Percentiles rank a stretch among this genome's conserved stretches.
These are phyloP conservation scores for Megathymus violae DNA, from an alignment of 1,140 invertebrate species.

Conservation along the genomic window DNA sequence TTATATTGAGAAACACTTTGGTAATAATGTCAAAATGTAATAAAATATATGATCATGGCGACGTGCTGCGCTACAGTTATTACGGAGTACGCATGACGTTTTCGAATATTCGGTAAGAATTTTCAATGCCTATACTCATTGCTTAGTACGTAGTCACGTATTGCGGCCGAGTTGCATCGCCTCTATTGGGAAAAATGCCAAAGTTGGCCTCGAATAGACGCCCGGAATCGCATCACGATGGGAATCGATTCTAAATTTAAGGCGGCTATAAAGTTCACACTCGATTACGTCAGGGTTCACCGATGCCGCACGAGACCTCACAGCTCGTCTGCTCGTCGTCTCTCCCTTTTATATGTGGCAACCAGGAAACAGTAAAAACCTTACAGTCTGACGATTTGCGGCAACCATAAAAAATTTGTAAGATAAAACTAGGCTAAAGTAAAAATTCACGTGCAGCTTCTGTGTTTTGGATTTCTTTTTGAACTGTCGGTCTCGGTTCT, in stretches of 20 bases:
- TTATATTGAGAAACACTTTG: slow-evolving; percentile 9
- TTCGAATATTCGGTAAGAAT: slow-evolving; percentile 22
- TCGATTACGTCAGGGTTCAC: slow-evolving; percentile 58
- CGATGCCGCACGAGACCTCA: too few species aligned
- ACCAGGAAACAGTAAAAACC: too few species aligned
- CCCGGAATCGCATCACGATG: slow-evolving; percentile 51
- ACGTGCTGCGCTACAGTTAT: slow-evolving; percentile 29
- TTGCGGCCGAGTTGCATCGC: slow-evolving; percentile 27
- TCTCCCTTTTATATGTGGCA: slow-evolving; percentile 31
- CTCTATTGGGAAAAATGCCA: slow-evolving; percentile 48
- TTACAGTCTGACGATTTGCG: too few species aligned
- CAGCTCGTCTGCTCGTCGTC: too few species aligned
- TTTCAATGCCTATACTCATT: slow-evolving; percentile 23
- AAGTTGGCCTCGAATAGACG: slow-evolving; percentile 48
- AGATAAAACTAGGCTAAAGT: too few species aligned
- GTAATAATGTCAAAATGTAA: slow-evolving; percentile 30
- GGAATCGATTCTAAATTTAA: slow-evolving; percentile 61
- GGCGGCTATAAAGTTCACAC: slow-evolving; percentile 62
- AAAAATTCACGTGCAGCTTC: too few species aligned
- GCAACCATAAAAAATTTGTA: too few species aligned
- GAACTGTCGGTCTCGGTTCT: too few species aligned
- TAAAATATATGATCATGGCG: slow-evolving; percentile 27
- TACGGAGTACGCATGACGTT: slow-evolving; percentile 3
- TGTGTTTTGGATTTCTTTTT: too few species aligned
- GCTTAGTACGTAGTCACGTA: slow-evolving; percentile 38